These are phyloP conservation scores for Drosophila pseudotalamancana DNA, from an alignment of 2,888 invertebrate genomes.

Conservation along the genomic window DNA sequence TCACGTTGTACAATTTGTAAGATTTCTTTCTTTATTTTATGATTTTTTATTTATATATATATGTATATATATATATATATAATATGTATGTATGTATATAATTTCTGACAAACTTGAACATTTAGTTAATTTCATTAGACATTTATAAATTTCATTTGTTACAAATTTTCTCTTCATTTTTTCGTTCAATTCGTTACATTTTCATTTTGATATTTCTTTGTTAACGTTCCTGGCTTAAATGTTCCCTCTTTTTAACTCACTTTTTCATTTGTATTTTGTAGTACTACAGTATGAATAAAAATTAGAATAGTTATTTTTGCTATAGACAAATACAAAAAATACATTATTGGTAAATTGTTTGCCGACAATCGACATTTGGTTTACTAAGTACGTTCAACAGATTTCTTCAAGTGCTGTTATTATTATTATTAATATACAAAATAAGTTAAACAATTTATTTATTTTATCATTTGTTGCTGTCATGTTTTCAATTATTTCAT, in stretches of 20 bases:
- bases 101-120: constrained; percentile 81
- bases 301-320: constrained; percentile 26
- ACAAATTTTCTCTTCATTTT: constrained; percentile 36
- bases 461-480: constrained; percentile 30
- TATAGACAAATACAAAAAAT: constrained; percentile 56
- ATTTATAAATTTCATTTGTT: constrained; percentile 70
- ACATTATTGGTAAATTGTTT: constrained; percentile 13
- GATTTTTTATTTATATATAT: constrained; percentile 41
- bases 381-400: constrained; percentile 25
- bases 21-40: constrained; percentile 27
- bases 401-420: constrained; percentile 6
- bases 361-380: constrained; percentile 16
- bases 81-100: constrained; percentile 61
- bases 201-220: constrained; percentile 59
- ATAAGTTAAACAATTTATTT: constrained; percentile 26
- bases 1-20: constrained; percentile 49
- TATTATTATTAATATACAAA: constrained; percentile 6
- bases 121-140: constrained; percentile 66
- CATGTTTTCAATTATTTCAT: constrained; percentile 6
- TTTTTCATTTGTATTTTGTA: constrained; percentile 24
- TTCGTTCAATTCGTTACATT: constrained; percentile 14
- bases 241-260: constrained; percentile 46
- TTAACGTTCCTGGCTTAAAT: constrained; percentile 61
- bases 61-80: constrained; percentile 48
- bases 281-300: constrained; percentile 3